Base-by-base conservation (phyloP, 2,797 vertebrate species). In the Catamblyrhynchus diadema region DNA sequence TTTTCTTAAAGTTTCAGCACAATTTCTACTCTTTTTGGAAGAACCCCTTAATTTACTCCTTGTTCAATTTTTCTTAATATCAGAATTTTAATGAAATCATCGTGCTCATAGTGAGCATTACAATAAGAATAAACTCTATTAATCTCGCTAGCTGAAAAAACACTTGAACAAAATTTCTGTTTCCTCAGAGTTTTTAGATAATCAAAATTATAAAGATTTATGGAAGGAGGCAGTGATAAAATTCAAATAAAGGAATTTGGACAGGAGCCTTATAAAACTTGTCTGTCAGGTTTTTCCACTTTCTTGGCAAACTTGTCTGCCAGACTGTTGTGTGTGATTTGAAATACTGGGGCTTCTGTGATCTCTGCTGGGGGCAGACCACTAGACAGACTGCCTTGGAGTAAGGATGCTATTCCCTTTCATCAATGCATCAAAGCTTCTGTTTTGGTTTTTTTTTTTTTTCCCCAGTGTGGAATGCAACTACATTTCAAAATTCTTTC, bases 291-390 rank as follows among this genome's bases (percentile, higher is more conserved):
- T 67, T 90, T 87, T 89, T 51, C 51, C 41, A 18, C 41, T 92
- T 93, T 50, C 39, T 73, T 87, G 88, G 51, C 48, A 86, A 86
- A 86, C 27, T 41, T 73, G 4, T 45, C 47, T 93, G 41, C 66
- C 81, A 79, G 77, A 67, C 39, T 60, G 19, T 57, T 79, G 41
- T 41, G 50, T 79, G 51, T 2, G 2, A 92, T 74, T 77, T 79
- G 73, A 83, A 94, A 86, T 77, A 92, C 39, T 7, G 17, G 20
- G 23, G 60, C 15, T 88, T 69, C 74, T 92, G 51, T 90, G 92
- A 95, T 95, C 83, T 93, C 83, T 88, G 61, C 77, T 90, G 83
- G 83, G 88, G 90, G 86, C 51, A 81, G 51, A 81, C 86, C 60
- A 48, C 59, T 69, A 82, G 48, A 47, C 48, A 88, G 75, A 19